A percentile compares a stretch with the other conserved stretches of the same genome.
Evolutionary conservation across 2,113 vertebrate genomes (phyloP).

Genomic region (Upupa epops): DNA sequence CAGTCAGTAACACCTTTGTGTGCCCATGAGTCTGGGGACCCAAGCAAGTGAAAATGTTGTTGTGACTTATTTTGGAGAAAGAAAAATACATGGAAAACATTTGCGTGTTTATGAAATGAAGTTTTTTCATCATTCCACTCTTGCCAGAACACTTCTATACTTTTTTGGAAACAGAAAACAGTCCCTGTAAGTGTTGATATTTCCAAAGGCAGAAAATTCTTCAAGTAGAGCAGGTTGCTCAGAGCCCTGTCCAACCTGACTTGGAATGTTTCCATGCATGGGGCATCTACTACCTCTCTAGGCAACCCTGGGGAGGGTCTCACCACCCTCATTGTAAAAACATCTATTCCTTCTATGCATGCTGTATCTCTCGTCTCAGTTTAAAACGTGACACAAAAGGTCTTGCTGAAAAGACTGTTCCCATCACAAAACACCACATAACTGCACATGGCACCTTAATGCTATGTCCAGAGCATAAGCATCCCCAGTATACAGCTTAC

Average conservation of each 20-base stretch:
- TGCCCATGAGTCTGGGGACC: fast-evolving
- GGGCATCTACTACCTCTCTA: too few relatives aligned
- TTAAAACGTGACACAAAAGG: too few relatives aligned
- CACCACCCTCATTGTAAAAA: too few relatives aligned
- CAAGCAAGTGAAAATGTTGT: neutral
- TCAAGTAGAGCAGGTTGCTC: too few relatives aligned
- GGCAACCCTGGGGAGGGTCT: too few relatives aligned
- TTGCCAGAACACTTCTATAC: neutral
- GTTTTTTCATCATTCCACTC: neutral
- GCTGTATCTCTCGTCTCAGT: too few relatives aligned
- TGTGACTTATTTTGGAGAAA: neutral
- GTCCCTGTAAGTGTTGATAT: neutral
- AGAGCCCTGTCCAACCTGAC: too few relatives aligned
- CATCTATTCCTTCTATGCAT: too few relatives aligned
- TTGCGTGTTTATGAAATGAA: neutral
- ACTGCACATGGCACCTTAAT: neutral
- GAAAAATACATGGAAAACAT: neutral
- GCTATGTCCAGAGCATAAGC: neutral
- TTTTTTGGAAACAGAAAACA: neutral
- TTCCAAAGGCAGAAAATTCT: neutral
- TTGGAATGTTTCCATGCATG: too few relatives aligned
- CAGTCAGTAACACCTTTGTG: neutral
- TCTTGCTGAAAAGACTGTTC: too few relatives aligned
- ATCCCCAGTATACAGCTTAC: neutral
- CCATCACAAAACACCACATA: too few relatives aligned